Percentiles rank a stretch among this genome's conserved stretches.
These are phyloP conservation scores for Ormyrus nitidulus DNA, from an alignment of 2,888 invertebrate genomes.

Conservation along the genomic window DNA sequence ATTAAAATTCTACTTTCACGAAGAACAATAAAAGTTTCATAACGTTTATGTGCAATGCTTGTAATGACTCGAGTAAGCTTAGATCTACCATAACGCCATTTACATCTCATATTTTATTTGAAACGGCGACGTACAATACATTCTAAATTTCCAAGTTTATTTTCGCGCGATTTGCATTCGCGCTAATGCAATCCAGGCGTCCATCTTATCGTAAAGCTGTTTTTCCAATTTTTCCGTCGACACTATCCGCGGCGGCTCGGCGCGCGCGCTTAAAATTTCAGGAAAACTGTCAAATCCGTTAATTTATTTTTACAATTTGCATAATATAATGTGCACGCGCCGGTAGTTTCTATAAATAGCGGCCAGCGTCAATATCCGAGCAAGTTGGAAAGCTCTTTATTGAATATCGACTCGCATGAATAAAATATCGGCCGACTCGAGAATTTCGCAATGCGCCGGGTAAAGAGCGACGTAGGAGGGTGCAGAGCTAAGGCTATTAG, in stretches of 20 bases:
- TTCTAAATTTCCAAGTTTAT: constrained; percentile 10
- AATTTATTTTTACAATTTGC: constrained; percentile 21
- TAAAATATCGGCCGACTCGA: constrained; percentile 3
- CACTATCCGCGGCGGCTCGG: no score
- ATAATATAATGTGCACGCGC: constrained; percentile 11
- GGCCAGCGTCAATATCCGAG: constrained; percentile 32
- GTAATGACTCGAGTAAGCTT: constrained; percentile 29
- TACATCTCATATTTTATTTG: constrained; percentile 4
- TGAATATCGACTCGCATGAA: constrained; percentile 26
- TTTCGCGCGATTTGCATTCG: not conserved
- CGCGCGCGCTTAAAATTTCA: not conserved
- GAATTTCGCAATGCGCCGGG: constrained; percentile 1
- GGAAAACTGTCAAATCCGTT: not conserved
- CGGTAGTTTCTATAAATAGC: constrained; percentile 29
- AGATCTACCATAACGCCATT: constrained; percentile 7
- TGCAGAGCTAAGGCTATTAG: not conserved
- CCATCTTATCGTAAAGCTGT: not conserved
- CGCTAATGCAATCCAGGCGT: not conserved
- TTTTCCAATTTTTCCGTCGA: not conserved
- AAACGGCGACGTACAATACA: constrained; percentile 7
- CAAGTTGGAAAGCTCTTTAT: constrained; percentile 36
- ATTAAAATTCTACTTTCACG: constrained; percentile 43
- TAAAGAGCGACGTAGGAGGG: not conserved
- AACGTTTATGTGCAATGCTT: constrained; percentile 18
- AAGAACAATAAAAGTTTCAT: constrained; percentile 42